Evolutionary conservation across 2,888 invertebrate genomes (phyloP), one percentile per base, ranked within the genome.

Genomic region (Volucella bombylans): DNA sequence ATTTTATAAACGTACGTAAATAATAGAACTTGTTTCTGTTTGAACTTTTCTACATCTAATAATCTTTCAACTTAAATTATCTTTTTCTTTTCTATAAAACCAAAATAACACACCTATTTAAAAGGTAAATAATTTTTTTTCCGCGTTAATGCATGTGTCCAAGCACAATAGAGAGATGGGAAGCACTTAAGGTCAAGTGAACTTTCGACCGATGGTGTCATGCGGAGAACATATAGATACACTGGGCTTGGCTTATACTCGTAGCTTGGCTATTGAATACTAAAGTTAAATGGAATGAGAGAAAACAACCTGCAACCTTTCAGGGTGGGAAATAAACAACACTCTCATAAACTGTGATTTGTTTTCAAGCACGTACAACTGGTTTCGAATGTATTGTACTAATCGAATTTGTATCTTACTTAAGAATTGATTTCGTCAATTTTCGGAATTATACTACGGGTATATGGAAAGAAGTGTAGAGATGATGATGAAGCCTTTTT

Each of bases 151-250:
- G 1, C 55, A 45, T 14, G 54, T 55, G 50, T 67, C 61, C 73
- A 68, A 62, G 55, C 71, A 45, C 82, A 68, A 47, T 41, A 31
- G 12, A 31, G 31, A 31, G 23, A 57, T 15, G 47, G 52, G 38
- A 18, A 18, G 18, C 62, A 64, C 43, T 52, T 57, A 41, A 52
- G 45, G 47, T 45, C 54, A 67, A 31, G 52, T 43, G 49, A 45
- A 39, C 31, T 8, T 69, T 57, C 52, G 39, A 54, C 57, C 64
- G 73, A 82, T 82, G 72, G 72, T 82, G 78, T 82, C 82, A 82
- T 73, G 55, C 43, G 52, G 47, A 10, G 43, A 72, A 61, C 61
- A 14, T 62, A 82, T 14, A 72, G 14, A 71, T 31, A 71, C 71
- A 39, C 52, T 52, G 68, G 68, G 68, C 76, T 76, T 65, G 77